phyloP scores from a whole-genome alignment of 2,797 vertebrate species.

The Pterois miles region DNA sequence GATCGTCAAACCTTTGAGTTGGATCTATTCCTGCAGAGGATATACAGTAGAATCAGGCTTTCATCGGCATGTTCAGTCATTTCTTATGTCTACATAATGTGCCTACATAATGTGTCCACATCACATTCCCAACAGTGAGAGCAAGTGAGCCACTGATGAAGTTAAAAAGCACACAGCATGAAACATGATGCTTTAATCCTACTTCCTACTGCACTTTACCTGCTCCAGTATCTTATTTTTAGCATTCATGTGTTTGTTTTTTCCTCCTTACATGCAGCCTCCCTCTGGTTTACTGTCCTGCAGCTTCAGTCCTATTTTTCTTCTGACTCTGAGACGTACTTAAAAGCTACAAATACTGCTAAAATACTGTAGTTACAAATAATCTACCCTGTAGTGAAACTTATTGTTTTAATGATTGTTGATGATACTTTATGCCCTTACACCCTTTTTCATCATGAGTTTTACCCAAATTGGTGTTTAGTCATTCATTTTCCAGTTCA shows the following conservation, averaged over 20 bases:
- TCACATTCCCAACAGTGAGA: not conserved
- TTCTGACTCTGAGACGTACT: not conserved
- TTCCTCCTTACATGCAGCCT: not conserved
- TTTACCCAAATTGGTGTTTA: not conserved
- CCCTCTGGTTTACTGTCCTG: not conserved
- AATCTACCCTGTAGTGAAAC: not conserved
- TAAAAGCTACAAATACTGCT: not conserved
- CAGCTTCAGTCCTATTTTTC: not conserved
- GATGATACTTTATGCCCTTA: not conserved
- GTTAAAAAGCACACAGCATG: not conserved
- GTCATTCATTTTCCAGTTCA: not conserved
- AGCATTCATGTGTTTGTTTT: not conserved
- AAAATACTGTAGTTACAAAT: not conserved
- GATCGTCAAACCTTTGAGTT: not conserved
- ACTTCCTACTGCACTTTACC: not conserved
- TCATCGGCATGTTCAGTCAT: not conserved
- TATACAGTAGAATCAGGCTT: not conserved
- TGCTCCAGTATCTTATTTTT: not conserved
- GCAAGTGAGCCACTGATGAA: not conserved
- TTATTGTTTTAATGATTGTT: not conserved
- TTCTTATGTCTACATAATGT: not conserved
- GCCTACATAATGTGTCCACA: not conserved
- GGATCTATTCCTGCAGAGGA: not conserved
- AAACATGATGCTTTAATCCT: not conserved
- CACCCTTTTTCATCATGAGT: not conserved